Evolutionary conservation across 1,140 invertebrate species (phyloP), one percentile per base, ranked within the genome.

Genomic region (Brachionus angularis): DNA sequence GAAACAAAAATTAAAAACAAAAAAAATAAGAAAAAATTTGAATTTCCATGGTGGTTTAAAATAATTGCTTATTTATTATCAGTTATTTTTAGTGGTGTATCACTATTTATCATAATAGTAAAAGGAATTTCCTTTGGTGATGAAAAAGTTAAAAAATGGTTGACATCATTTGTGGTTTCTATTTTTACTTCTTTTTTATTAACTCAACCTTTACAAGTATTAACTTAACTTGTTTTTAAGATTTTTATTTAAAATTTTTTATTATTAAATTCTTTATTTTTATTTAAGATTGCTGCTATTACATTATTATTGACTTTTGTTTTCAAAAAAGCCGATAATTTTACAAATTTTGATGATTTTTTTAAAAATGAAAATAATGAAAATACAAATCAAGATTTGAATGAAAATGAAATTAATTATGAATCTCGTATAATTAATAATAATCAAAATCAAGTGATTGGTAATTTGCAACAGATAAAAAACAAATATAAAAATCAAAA

Each of bases 91-190:
- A 83, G 84, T 18, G 55, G 77, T 14, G 78, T 80, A 0, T 81
- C 82, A 0, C 50, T 76, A 33, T 81, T 83, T 70, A 84, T 85
- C 75, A 79, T 85, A 5, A 84, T 82, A 74, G 82, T 83, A 31
- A 85, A 84, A 73, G 85, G 84, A 31, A 82, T 85, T 44, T 78
- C 77, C 72, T 86, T 86, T 76, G 81, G 83, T 36, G 83, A 85
- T 64, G 78, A 83, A 16, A 85, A 85, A 71, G 82, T 81, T 36
- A 80, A 80, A 53, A 83, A 85, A 75, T 86, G 85, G 85, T 80
- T 86, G 3, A 83, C 83, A 1, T 83, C 84, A 2, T 79, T 85
- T 72, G 58, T 85, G 39, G 76, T 85, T 2, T 85, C 84, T 1
- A 84, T 85, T 78, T 81, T 85, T 71, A 79, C 80, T 50, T 85